Percentiles rank a stretch among this genome's conserved stretches.
Evolutionary conservation across 2,888 invertebrate species (phyloP).

Genomic region (Clivina fossor): DNA sequence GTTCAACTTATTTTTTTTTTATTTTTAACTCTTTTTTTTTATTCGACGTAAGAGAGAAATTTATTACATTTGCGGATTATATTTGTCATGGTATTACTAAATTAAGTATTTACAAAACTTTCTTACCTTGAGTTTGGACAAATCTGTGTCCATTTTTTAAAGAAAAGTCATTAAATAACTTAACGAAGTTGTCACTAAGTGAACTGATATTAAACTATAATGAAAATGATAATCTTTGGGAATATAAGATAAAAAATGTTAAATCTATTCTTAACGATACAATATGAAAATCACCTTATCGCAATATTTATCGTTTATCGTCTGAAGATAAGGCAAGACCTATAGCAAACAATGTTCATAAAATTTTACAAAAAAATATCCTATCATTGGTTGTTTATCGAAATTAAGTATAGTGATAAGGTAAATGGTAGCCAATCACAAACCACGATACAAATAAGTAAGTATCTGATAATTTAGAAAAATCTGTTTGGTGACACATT

Average conservation of each 20-base stretch:
- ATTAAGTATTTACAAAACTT: no score
- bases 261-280: slow-evolving; percentile 22
- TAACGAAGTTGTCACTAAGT: no score
- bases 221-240: background rate
- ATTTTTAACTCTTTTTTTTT: slow-evolving; percentile 18
- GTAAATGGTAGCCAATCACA: slow-evolving; percentile 13
- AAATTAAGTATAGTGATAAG: slow-evolving; percentile 18
- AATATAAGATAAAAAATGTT: background rate
- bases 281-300: slow-evolving; percentile 30
- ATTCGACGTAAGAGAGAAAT: slow-evolving; percentile 20
- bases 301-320: slow-evolving; percentile 24
- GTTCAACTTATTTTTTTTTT: slow-evolving; percentile 21
- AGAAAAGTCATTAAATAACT: no score
- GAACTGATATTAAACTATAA: slow-evolving; percentile 3
- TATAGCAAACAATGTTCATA: slow-evolving; percentile 17
- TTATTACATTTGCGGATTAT: slow-evolving; percentile 22
- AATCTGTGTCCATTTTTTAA: slow-evolving; percentile 2
- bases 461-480: background rate
- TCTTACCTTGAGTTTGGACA: slow-evolving; percentile 6
- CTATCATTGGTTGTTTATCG: slow-evolving; percentile 24
- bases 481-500: slow-evolving; percentile 8
- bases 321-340: slow-evolving; percentile 24
- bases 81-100: slow-evolving; percentile 24
- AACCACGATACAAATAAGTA: slow-evolving; percentile 11
- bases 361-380: slow-evolving; percentile 21